Conservation (phyloP, 2,888 invertebrate species). For the Drosophila ustulata region DNA sequence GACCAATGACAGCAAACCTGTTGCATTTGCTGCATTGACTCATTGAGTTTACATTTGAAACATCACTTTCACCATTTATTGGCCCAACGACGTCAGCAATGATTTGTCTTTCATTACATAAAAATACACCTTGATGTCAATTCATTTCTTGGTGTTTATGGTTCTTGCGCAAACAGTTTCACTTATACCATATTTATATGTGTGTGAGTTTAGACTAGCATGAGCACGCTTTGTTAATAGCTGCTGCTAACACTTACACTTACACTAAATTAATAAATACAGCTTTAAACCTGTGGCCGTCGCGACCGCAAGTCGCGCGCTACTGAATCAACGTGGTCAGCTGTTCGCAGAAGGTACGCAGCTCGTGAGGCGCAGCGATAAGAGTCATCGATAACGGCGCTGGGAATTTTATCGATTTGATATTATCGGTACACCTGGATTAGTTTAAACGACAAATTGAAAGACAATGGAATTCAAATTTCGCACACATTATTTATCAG, state of each 20-base stretch:
- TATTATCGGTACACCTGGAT: conserved; percentile 1
- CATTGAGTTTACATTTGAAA: conserved; percentile 35
- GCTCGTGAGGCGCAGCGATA: background rate
- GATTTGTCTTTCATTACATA: conserved; percentile 49
- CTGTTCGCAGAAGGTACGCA: conserved; percentile 45
- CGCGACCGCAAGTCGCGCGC: conserved; percentile 29
- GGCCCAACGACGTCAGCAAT: conserved; percentile 48
- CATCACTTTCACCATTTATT: conserved; percentile 54
- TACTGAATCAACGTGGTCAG: conserved; percentile 32
- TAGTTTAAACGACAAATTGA: background rate
- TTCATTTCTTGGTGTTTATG: background rate
- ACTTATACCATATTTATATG: conserved; percentile 14
- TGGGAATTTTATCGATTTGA: conserved; percentile 21
- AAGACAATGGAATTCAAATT: background rate
- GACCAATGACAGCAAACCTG: conserved; percentile 29
- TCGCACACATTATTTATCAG: background rate
- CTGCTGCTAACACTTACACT: conserved; percentile 46
- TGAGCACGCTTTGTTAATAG: conserved; percentile 19
- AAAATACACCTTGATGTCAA: conserved; percentile 32
- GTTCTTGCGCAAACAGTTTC: conserved; percentile 31
- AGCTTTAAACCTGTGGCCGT: conserved; percentile 38
- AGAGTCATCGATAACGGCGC: conserved; percentile 30
- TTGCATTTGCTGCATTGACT: conserved; percentile 35
- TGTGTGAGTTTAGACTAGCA: background rate
- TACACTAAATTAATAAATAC: conserved; percentile 37